Evolutionary conservation across 1,140 invertebrate species (phyloP).

Genomic region (Dendrolimus punctatus): DNA sequence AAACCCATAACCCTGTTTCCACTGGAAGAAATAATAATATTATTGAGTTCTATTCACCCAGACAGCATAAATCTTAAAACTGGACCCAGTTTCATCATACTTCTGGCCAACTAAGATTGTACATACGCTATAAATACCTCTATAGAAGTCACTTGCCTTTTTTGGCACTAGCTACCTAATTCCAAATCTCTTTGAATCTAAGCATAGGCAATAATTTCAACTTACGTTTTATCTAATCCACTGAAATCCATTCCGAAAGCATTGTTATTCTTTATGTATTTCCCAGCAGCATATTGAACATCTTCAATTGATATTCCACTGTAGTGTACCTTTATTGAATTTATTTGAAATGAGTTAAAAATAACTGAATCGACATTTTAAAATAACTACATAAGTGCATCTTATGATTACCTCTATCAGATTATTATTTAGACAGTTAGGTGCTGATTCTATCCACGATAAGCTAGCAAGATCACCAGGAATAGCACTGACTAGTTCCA

Average conservation of each 20-base stretch:
- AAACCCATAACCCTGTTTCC: conserved; percentile 33
- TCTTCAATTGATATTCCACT: conserved; percentile 20
- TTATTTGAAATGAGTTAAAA: not conserved
- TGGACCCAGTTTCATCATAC: not conserved
- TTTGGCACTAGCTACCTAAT: too few species aligned
- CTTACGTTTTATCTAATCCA: conserved; percentile 24
- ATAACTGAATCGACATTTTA: conserved; percentile 1
- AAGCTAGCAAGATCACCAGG: conserved; percentile 16
- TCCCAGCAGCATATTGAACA: conserved; percentile 11
- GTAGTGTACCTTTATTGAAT: conserved; percentile 18
- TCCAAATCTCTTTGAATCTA: too few species aligned
- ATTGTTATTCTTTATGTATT: not conserved
- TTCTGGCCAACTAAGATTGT: too few species aligned
- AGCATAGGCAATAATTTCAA: not conserved
- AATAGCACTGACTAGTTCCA: conserved; percentile 6
- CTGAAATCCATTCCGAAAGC: conserved; percentile 28
- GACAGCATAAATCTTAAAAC: not conserved
- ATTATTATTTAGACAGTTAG: conserved; percentile 3
- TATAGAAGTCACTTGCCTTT: too few species aligned
- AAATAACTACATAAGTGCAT: not conserved
- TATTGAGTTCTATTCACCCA: not conserved
- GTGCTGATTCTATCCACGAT: conserved; percentile 15
- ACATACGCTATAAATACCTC: too few species aligned
- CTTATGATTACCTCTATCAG: conserved; percentile 20
- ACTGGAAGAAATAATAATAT: conserved; percentile 11